Evolutionary conservation across 2,113 vertebrate genomes (phyloP), one percentile per base, ranked within the genome.

Genomic region (Trinectes maculatus): DNA sequence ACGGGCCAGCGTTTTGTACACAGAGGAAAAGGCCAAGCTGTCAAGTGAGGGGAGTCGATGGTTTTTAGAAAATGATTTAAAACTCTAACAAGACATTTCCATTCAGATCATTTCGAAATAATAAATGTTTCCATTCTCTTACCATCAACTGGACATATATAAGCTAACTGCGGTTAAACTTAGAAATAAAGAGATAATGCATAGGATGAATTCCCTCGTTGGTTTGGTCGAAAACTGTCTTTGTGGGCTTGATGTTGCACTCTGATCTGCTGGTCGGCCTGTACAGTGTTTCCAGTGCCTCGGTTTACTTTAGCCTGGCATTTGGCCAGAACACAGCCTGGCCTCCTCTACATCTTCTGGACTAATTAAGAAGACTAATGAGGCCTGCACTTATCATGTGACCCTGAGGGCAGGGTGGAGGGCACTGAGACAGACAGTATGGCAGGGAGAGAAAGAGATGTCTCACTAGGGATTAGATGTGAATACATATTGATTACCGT

Each of bases 301-400:
- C 24, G 52, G 88, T 91, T 89, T 89, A 86, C 72, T 85, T 85
- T 78, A 78, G 62, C 39, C 60, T 87, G 89, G 89, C 75, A 3
- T 65, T 34, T 10, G 25, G 74, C 88, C 89, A 84, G 80, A 75
- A 16, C 59, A 28, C 58, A 69, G 72, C 57, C 36, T 3, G 29
- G 61, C 56, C 65, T 54, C 34, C 77, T 71, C 55, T 74, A 75
- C 79, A n/a, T 54, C 75, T 59, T 72, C 63, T 70, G 74, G 63
- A 79, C 89, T 85, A 92, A 91, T 92, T 92, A 92, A 88, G 89
- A 89, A 84, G 85, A 87, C 84, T 89, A 89, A 92, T 91, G 89
- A 90, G 86, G 59, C 60, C 43, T 4, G 25, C 0, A 36, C 72
- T 90, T 83, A 86, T 91, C 88, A 53, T 78, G 74, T 84, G 80